phyloP scores from a whole-genome alignment of 1,140 invertebrate genomes.

The Trichonephila inaurata region DNA sequence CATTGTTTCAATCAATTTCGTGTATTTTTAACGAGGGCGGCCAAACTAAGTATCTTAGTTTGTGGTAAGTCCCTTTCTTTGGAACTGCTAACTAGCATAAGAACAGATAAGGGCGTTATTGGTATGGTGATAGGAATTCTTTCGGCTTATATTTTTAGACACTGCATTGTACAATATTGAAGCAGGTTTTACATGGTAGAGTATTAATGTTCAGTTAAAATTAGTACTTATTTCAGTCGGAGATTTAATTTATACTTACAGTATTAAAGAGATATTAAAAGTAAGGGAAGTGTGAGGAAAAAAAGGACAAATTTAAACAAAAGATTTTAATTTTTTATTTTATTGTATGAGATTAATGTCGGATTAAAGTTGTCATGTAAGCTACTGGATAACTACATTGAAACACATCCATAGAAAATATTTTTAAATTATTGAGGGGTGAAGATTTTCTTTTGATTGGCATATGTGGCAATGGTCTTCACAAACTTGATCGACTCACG shows the following conservation, averaged over 20 bases:
- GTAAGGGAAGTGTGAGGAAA: too few relatives aligned
- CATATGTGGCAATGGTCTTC: too few relatives aligned
- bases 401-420: too few relatives aligned
- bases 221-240: neutral
- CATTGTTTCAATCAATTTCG: slow-evolving; percentile 1
- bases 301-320: too few relatives aligned
- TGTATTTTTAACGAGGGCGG: neutral
- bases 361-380: too few relatives aligned
- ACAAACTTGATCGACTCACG: too few relatives aligned
- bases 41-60: neutral
- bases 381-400: too few relatives aligned
- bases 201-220: neutral
- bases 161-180: neutral
- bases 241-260: neutral
- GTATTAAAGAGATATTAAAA: too few relatives aligned
- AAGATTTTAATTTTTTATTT: too few relatives aligned
- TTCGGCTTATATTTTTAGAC: neutral
- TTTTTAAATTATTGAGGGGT: too few relatives aligned
- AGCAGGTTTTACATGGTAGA: neutral
- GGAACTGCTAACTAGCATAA: neutral
- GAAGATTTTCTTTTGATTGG: too few relatives aligned
- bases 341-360: too few relatives aligned
- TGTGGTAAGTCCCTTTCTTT: neutral
- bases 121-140: neutral
- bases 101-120: neutral